Evolutionary conservation across 2,797 vertebrate genomes (phyloP).

Genomic region (Trichosurus vulpecula): DNA sequence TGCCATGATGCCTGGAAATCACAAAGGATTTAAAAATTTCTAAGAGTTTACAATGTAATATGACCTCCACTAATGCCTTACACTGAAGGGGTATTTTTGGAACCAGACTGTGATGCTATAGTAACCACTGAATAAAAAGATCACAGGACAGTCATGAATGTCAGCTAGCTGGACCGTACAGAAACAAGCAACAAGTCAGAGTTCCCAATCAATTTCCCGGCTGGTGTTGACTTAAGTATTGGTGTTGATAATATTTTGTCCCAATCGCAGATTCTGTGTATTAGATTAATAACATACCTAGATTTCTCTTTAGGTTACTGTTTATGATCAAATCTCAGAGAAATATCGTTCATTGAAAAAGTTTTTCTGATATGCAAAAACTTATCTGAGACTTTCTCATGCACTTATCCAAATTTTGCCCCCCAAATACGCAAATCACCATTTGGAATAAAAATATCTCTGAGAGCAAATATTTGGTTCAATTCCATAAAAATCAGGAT

Average conservation of each 20-base stretch:
- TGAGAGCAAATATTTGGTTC: background rate
- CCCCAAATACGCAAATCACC: background rate
- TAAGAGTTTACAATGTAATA: slow-evolving; percentile 58
- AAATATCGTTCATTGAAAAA: slow-evolving; percentile 14
- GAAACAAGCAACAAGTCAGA: background rate
- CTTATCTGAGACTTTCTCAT: background rate
- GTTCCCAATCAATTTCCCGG: background rate
- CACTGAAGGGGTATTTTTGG: slow-evolving; percentile 63
- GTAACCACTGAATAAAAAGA: slow-evolving; percentile 54
- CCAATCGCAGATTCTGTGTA: background rate
- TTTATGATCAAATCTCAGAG: slow-evolving; percentile 21
- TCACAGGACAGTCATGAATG: slow-evolving; percentile 64
- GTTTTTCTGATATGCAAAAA: background rate
- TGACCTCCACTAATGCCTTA: background rate
- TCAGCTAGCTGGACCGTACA: background rate
- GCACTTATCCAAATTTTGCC: background rate
- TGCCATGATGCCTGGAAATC: slow-evolving; percentile 70
- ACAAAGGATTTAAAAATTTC: slow-evolving; percentile 34
- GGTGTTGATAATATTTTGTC: background rate
- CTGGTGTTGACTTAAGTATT: background rate
- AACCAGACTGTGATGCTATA: slow-evolving; percentile 57
- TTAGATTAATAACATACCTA: background rate
- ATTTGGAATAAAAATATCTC: background rate
- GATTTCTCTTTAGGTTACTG: background rate
- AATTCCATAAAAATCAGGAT: background rate